Evolutionary conservation across 53 echinoderm and acorn worm genomes (phyloP), one percentile per base, ranked within the genome.

Genomic region (Antedon mediterranea): DNA sequence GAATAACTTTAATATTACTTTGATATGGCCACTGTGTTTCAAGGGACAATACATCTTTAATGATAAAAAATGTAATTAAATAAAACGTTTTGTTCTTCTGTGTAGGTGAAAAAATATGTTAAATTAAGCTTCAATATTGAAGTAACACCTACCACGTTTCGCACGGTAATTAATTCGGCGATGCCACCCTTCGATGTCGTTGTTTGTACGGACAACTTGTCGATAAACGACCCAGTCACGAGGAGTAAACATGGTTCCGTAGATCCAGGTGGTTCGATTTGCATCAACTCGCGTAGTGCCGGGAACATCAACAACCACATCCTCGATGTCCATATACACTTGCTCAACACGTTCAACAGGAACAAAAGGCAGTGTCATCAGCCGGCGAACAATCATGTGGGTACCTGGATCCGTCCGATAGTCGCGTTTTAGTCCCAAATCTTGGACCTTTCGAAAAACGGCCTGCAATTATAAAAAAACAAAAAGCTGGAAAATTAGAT

Each of bases 351-450:
- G 57, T 23, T 41, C 41, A 41, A 41, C 41, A 7, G 20, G 57
- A 57, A 57, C 2, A 18, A 2, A 18, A 18, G 57, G 57, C 23
- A 57, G 57, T 6, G 57, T 15, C 57, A 57, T 37, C 11, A 37
- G n/a, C n/a, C n/a, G n/a, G n/a, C n/a, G n/a, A n/a, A n/a, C n/a
- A n/a, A 41, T 13, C 41, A 41, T 41, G 57, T 57, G 57, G 3
- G 57, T 57, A 18, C 15, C 57, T 11, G 57, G 14, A 26, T 57
- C 57, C 11, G 23, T 15, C 32, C 30, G 31, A 34, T 81, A 85
- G 15, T 85, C 85, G 29, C n/a, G 32, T 57, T 85, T 86, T 5
- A 85, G 82, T 4, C 86, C 86, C 2, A 20, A 8, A n/a, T 82
- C 81, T 23, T 85, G 86, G 0, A 43, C 32, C 70, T 85, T 72